Percentiles rank a stretch among this genome's conserved stretches.
phyloP scores from a whole-genome alignment of 2,888 invertebrate species.

The Andrena chrysosceles region DNA sequence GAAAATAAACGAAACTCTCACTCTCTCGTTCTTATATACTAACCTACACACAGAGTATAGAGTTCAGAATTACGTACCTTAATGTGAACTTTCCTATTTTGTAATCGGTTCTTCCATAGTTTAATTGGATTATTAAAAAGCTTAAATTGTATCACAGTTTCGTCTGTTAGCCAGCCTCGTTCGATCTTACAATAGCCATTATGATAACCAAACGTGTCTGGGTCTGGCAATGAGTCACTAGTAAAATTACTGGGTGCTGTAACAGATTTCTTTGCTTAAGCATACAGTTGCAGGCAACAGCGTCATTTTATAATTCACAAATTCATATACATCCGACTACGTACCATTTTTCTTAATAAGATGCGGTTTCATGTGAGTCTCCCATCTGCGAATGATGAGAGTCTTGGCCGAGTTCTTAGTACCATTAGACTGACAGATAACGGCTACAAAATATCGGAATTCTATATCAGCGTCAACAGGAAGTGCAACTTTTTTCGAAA shows the following conservation, averaged over 20 bases:
- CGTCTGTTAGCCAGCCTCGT: constrained; percentile 94
- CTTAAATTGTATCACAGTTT: constrained; percentile 94
- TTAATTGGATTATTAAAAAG: constrained; percentile 92
- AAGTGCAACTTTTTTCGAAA: constrained; percentile 87
- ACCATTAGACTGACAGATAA: constrained; percentile 87
- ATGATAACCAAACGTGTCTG: constrained; percentile 90
- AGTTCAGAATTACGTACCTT: constrained; percentile 85
- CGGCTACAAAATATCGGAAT: constrained; percentile 92
- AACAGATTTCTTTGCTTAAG: constrained; percentile 47
- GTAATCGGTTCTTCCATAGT: constrained; percentile 90
- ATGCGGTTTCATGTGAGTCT: constrained; percentile 91
- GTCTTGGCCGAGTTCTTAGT: constrained; percentile 83
- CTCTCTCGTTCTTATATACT: not conserved
- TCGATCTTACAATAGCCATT: constrained; percentile 87
- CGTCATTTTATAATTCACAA: constrained; percentile 23
- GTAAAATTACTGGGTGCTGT: constrained; percentile 79
- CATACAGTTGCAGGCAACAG: constrained; percentile 31
- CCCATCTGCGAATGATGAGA: constrained; percentile 91
- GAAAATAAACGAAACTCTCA: not conserved
- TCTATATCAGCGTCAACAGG: constrained; percentile 89
- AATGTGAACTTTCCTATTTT: constrained; percentile 89
- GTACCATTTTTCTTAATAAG: constrained; percentile 86
- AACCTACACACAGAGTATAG: not conserved
- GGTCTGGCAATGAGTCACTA: constrained; percentile 83
- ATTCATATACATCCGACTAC: constrained; percentile 57